These are phyloP conservation scores for Azemiops feae DNA, from an alignment of 2,113 vertebrate genomes.

Conservation along the genomic window DNA sequence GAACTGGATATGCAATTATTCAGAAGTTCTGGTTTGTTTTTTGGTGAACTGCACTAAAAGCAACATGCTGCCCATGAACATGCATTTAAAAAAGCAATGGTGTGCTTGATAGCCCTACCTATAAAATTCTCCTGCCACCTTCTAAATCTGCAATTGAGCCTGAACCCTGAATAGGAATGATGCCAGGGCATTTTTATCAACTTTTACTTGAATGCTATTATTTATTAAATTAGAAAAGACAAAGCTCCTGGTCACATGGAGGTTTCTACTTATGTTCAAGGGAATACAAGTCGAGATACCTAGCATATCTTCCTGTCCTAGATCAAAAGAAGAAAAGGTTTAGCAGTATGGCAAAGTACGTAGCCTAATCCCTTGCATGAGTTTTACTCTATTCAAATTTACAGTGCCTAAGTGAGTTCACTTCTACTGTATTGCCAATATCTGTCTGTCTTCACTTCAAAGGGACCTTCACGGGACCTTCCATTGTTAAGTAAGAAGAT, in stretches of 20 bases:
- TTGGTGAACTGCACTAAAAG: not conserved
- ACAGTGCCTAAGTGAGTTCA: not conserved
- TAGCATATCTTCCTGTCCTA: not conserved
- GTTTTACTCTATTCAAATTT: not conserved
- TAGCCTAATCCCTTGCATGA: not conserved
- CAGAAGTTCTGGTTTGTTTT: not conserved
- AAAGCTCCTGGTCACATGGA: not conserved
- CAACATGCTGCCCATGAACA: not conserved
- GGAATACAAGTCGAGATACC: not conserved
- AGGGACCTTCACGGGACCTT: not conserved
- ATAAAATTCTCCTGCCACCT: not conserved
- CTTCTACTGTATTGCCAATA: not conserved
- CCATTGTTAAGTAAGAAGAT: not conserved
- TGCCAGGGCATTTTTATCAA: not conserved
- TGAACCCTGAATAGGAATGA: not conserved
- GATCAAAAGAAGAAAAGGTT: not conserved
- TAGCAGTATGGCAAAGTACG: not conserved
- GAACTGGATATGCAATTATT: not conserved
- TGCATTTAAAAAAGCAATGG: not conserved
- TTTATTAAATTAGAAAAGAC: not conserved
- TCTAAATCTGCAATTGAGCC: not conserved
- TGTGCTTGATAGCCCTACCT: not conserved
- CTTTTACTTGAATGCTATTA: not conserved
- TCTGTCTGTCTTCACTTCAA: not conserved
- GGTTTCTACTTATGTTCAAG: not conserved